Conservation (phyloP, 2,113 vertebrate species). For the Phalacrocorax pelagicus region DNA sequence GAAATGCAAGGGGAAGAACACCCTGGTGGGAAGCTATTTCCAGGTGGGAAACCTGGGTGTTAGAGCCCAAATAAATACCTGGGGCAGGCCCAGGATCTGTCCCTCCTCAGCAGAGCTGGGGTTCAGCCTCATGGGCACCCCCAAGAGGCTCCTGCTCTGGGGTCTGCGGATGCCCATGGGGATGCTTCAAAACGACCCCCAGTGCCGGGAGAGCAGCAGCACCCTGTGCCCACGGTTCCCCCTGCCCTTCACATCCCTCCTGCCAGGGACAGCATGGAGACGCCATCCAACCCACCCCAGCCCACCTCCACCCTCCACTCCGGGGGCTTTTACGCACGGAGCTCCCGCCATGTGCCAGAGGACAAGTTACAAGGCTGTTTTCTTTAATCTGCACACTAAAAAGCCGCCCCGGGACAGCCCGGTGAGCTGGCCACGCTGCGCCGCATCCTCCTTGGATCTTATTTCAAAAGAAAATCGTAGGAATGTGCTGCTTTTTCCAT, state of each 20-base stretch:
- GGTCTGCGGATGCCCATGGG: neutral
- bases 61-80: neutral
- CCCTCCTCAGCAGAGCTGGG: rapidly evolving
- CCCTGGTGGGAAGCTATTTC: neutral
- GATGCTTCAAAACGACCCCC: neutral
- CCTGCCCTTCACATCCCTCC: neutral
- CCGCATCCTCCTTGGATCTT: neutral
- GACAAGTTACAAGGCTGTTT: neutral
- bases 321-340: neutral
- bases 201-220: rapidly evolving
- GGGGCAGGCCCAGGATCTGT: neutral
- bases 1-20: rapidly evolving
- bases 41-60: neutral
- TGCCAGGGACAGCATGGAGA: neutral
- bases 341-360: slow-evolving; percentile 1
- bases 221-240: rapidly evolving
- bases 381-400: neutral
- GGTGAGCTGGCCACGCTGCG: neutral
- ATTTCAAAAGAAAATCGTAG: neutral
- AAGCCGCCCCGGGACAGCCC: neutral
- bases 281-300: neutral
- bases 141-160: neutral
- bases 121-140: rapidly evolving
- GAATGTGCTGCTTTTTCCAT: slow-evolving; percentile 59
- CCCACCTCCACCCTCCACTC: neutral